Base-by-base conservation (phyloP, 2,888 invertebrate genomes). In the Neuroscelio doddi region DNA sequence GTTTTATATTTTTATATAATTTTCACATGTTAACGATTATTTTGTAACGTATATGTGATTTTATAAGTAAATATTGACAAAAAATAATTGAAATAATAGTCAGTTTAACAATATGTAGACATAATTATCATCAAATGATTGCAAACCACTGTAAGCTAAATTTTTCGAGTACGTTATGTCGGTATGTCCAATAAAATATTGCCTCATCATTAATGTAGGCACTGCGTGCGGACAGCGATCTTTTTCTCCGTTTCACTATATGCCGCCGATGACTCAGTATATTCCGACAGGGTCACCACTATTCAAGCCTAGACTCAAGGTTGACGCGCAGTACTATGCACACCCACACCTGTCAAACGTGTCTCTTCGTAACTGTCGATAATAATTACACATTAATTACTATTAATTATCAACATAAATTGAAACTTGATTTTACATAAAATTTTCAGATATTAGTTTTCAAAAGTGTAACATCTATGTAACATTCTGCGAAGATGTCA, bases 321-420 rank as follows among this genome's bases (percentile, higher is more conserved):
- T 12, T 38, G 38, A 14, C 38, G 17, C 16, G 10, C 3, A 7
- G 16, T 3, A 1, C 34, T 34, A 34, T 5, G 12, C 14, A 14
- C 34, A 34, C 34, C 14, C 38, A 17, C 38, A 17, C 38, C 38
- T 38, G 38, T 38, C 38, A 38, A 38, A 16, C 17, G 7, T 17
- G 14, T 8, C 7, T 70, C 50, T 62, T 58, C 61, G 62, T 27
- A 51, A 68, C 38, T 75, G 74, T 78, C 77, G 75, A 77, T 75
- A 72, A 71, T 76, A 75, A 79, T 79, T 78, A 77, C 69, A 70
- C 73, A 69, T 73, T 75, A 77, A 76, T 74, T 36, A n/a, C n/a
- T n/a, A n/a, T n/a, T n/a, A n/a, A n/a, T n/a, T n/a, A n/a, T n/a
- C n/a, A n/a, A n/a, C n/a, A n/a, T n/a, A n/a, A n/a, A n/a, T n/a